Base-by-base conservation (phyloP, 2,888 invertebrate species). In the Bombylius discolor region DNA sequence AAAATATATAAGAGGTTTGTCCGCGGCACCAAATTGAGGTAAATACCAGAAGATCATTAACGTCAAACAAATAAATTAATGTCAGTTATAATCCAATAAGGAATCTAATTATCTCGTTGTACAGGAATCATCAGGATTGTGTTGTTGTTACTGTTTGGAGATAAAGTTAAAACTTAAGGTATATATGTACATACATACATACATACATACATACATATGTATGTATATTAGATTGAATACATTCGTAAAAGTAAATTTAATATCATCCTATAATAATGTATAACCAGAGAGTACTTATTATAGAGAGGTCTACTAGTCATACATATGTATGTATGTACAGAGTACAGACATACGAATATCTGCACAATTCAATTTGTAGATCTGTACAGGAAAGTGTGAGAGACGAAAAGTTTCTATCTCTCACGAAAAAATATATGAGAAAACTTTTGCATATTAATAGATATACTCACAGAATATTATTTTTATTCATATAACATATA, bases 11-110 rank as follows among this genome's bases (percentile, higher is more conserved):
- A 47, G 31, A 51, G 47, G 39, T 11, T 50, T 51, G 55, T 62
- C 52, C 60, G 63, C 63, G 62, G 63, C 61, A 58, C 63, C 63
- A 62, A 63, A 63, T 60, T 58, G 61, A 63, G 63, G 62, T 62
- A 63, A 63, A 62, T 63, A 63, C 60, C 62, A 63, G 62, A 62
- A 63, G 63, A 63, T 63, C 62, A 63, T 63, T 63, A 63, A 63
- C 60, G 63, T 63, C 63, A 62, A 61, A 62, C 61, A 63, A 62
- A 62, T 63, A 63, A 62, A 63, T 63, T 63, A 63, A 63, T 62
- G 63, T 63, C 62, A 63, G 62, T 60, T 61, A 61, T 63, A 61
- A 60, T 58, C 63, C 62, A 61, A 62, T 62, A 63, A 62, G 63
- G 63, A 61, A 63, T 63, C 63, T 63, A 63, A 63, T 63, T 61